phyloP scores from a whole-genome alignment of 2,888 invertebrate genomes.

The Parthenolecanium corni region DNA sequence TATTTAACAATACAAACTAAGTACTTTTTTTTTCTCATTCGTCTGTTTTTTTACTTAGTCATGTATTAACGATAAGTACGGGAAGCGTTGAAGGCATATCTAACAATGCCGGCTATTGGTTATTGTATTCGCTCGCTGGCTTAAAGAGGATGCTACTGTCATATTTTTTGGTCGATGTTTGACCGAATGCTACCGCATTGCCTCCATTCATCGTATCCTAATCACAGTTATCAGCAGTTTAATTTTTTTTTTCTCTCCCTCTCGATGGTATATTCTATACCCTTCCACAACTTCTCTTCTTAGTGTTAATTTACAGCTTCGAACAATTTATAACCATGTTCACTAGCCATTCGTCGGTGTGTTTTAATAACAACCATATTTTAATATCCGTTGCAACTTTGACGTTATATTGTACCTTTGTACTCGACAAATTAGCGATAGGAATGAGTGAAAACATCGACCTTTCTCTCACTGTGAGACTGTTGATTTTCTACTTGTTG shows the following conservation, averaged over 20 bases:
- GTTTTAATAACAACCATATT: slow-evolving; percentile 4
- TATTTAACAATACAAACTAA: slow-evolving; percentile 25
- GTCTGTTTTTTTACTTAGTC: slow-evolving; percentile 15
- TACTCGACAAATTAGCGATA: slow-evolving; percentile 4
- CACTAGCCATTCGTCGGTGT: background rate
- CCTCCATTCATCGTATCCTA: slow-evolving; percentile 23
- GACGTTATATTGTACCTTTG: background rate
- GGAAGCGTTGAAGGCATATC: slow-evolving; percentile 12
- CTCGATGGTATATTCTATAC: too few relatives aligned
- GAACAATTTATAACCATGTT: background rate
- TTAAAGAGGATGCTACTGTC: slow-evolving; percentile 24
- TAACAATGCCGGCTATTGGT: slow-evolving; percentile 24
- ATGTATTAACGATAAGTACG: slow-evolving; percentile 25
- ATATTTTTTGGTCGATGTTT: slow-evolving; percentile 11
- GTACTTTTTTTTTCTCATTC: background rate
- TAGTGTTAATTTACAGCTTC: slow-evolving; percentile 10
- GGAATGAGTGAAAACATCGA: background rate
- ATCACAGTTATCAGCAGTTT: slow-evolving; percentile 16
- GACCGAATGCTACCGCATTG: slow-evolving; percentile 17
- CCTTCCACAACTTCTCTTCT: too few relatives aligned
- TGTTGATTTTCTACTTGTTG: too few relatives aligned
- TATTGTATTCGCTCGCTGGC: slow-evolving; percentile 8
- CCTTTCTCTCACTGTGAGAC: too few relatives aligned
- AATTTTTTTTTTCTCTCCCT: slow-evolving; percentile 5
- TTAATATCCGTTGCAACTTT: slow-evolving; percentile 3